Conservation (phyloP, 2,888 invertebrate species). For the Tridacna gigas region DNA sequence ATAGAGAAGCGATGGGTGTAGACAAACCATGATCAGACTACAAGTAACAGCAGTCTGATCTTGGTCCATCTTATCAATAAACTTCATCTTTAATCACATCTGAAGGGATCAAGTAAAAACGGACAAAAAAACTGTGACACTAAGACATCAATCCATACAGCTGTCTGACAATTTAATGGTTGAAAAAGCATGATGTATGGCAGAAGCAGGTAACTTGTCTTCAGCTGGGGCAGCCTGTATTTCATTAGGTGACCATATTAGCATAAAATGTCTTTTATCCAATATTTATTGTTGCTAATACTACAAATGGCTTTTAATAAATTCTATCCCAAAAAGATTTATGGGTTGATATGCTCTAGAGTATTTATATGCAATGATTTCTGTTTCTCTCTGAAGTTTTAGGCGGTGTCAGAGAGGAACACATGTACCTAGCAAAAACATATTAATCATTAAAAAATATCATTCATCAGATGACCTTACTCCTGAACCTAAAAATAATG, state of each 20-base stretch:
- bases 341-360: background rate
- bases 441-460: background rate
- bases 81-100: too few species aligned
- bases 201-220: background rate
- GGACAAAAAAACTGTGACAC: too few species aligned
- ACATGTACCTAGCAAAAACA: background rate
- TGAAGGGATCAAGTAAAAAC: too few species aligned
- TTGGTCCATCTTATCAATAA: too few species aligned
- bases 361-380: background rate
- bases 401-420: background rate
- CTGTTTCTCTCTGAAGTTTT: background rate
- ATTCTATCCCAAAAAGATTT: constrained; percentile 8
- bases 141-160: too few species aligned
- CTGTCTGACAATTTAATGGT: background rate
- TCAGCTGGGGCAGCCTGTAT: constrained; percentile 20
- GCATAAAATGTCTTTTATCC: constrained; percentile 25
- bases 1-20: too few species aligned
- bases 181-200: constrained; percentile 10
- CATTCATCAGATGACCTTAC: too few species aligned
- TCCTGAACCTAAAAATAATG: too few species aligned
- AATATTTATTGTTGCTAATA: constrained; percentile 18
- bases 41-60: too few species aligned
- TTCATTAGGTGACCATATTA: constrained; percentile 28
- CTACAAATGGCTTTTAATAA: constrained; percentile 25
- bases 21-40: too few species aligned